A percentile compares a stretch with the other conserved stretches of the same genome.
These are phyloP conservation scores for Knipowitschia caucasica DNA, from an alignment of 2,797 vertebrate genomes.

Conservation along the genomic window DNA sequence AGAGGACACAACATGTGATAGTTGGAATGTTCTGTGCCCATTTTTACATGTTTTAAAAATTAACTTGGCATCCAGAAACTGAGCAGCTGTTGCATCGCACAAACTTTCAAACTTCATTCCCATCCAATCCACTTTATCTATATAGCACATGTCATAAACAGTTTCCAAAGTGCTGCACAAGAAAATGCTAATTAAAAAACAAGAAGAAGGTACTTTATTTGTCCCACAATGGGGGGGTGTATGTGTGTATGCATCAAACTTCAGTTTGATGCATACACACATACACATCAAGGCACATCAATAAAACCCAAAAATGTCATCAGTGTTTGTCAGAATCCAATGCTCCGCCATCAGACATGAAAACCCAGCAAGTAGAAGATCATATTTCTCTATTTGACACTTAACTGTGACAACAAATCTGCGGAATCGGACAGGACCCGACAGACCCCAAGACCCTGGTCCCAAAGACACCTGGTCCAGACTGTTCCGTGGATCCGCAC, in stretches of 20 bases:
- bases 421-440: neutral
- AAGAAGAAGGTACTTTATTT: no score
- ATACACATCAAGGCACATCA: no score
- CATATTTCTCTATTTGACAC: neutral
- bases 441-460: neutral
- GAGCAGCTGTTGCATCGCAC: no score
- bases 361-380: neutral
- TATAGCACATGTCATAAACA: no score
- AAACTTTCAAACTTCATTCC: no score
- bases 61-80: no score
- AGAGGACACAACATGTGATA: neutral
- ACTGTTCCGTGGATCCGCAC: neutral
- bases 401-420: neutral
- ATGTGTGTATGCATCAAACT: no score
- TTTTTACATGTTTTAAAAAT: neutral
- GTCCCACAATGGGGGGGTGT: no score
- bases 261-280: no score
- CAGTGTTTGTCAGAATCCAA: neutral
- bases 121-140: no score
- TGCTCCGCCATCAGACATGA: neutral
- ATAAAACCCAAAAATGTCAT: neutral
- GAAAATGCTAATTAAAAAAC: no score
- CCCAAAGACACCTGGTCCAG: neutral
- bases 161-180: no score
- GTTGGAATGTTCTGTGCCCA: neutral